phyloP scores from a whole-genome alignment of 2,113 vertebrate species.

The Hoplias malabaricus region DNA sequence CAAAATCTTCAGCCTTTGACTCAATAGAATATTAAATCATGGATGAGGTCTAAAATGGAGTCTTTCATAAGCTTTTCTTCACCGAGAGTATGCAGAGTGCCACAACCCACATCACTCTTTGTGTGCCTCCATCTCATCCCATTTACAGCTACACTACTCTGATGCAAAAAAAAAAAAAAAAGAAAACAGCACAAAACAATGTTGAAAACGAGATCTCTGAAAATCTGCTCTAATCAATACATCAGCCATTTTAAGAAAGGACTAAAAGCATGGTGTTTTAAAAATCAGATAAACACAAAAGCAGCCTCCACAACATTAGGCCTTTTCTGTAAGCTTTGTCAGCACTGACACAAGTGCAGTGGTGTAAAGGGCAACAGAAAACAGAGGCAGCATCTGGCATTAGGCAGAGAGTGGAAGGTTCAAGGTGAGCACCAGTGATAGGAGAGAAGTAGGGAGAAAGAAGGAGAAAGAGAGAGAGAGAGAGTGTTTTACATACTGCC shows the following conservation, averaged over 20 bases:
- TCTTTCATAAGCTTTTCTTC: conserved; percentile 5
- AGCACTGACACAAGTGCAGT: not conserved
- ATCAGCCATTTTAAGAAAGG: not conserved
- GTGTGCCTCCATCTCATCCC: not conserved
- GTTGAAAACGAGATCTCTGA: not conserved
- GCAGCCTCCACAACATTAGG: not conserved
- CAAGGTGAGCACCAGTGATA: conserved; percentile 38
- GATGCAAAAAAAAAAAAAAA: not conserved
- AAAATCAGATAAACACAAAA: not conserved
- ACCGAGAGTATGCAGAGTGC: not conserved
- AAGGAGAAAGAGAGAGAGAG: conserved; percentile 33
- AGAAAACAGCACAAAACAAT: not conserved
- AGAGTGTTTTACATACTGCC: not conserved
- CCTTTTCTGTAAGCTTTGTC: not conserved
- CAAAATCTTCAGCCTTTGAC: conserved; percentile 38
- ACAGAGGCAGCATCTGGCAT: conserved; percentile 28
- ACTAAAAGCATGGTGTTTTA: not conserved
- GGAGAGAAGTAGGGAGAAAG: conserved; percentile 15
- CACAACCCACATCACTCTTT: not conserved
- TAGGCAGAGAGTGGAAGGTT: conserved; percentile 15
- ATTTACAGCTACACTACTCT: not conserved
- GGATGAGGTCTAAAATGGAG: not conserved
- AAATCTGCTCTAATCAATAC: not conserved
- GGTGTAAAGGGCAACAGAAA: conserved; percentile 24
- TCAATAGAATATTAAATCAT: conserved; percentile 26